Percentiles rank a stretch among this genome's conserved stretches.
phyloP scores from a whole-genome alignment of 2,113 vertebrate genomes.

The Pantherophis guttatus region DNA sequence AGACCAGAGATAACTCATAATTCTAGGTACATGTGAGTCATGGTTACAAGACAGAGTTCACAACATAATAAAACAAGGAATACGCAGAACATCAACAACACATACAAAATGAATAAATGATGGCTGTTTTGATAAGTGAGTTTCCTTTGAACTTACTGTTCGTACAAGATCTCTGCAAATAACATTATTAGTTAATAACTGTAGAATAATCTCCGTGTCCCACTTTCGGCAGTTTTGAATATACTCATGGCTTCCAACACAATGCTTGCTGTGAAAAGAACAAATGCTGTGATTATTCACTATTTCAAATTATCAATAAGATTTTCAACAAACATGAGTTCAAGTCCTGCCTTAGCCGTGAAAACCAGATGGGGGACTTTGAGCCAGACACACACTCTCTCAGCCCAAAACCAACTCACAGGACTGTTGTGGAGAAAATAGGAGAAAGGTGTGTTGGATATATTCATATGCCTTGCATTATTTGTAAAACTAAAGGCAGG shows the following conservation, averaged over 20 bases:
- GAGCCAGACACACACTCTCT: not conserved
- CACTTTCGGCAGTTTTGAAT: slow-evolving; percentile 97
- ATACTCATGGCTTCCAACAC: slow-evolving; percentile 95
- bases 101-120: not conserved
- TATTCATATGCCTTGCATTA: not conserved
- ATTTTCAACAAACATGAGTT: not conserved
- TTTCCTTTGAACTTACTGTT: slow-evolving; percentile 75
- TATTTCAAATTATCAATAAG: not conserved
- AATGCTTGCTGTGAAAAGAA: slow-evolving; percentile 83
- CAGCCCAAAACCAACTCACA: not conserved
- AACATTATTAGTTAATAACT: slow-evolving; percentile 79
- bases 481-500: not conserved
- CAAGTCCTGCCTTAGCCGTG: not conserved
- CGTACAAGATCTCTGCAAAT: slow-evolving; percentile 86
- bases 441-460: not conserved
- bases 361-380: not conserved
- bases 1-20: not conserved
- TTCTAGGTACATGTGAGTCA: not conserved
- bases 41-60: not conserved
- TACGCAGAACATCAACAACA: slow-evolving; percentile 13
- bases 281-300: slow-evolving; percentile 3
- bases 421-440: not conserved
- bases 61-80: not conserved
- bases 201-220: slow-evolving; percentile 93
- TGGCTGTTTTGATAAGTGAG: not conserved